Evolutionary conservation across 2,888 invertebrate genomes (phyloP), one percentile per base, ranked within the genome.

Genomic region (Pandemis cinnamomeana): DNA sequence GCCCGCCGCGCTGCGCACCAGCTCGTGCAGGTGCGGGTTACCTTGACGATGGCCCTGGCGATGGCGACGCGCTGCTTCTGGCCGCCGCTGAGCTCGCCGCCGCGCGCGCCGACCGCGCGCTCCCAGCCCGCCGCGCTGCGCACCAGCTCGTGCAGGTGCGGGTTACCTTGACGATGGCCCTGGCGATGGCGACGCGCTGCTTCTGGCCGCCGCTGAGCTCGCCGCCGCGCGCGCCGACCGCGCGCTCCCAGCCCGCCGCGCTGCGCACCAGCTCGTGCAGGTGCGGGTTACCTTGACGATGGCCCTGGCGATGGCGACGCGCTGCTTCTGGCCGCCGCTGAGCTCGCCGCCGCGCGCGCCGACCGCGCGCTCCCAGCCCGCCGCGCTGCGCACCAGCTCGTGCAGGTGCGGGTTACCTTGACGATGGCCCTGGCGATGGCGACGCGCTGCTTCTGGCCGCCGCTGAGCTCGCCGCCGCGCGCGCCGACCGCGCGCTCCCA

Each of bases 31-130:
- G 86, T 99, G 98, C 0, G 99, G n/a, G n/a, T n/a, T n/a, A n/a
- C n/a, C n/a, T n/a, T n/a, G n/a, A 98, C 96, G 51, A 99, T 95
- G n/a, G 99, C 99, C 79, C 99, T 94, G 0, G 99, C 99, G 82
- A 99, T 98, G 44, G 99, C 99, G 44, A 99, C 97, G 79, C 99
- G 95, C 87, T 99, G 99, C 82, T 98, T 97, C 90, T 99, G 99
- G 0, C 99, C 99, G 51, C 99, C 99, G 83, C 98, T 98, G 63
- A 99, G 94, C 93, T 98, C 96, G 7, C 97, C 95, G 2, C 99
- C 99, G 70, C 98, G 93, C 87, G 99, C 99, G 0, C 99, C 99
- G 10, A 99, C 98, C 96, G 94, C 97, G 5, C 99, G 97, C 74
- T 97, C 95, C 82, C 98, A 96, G 1, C 97, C 97, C 4, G 96